Evolutionary conservation across 2,888 invertebrate genomes (phyloP).

Genomic region (Pyrrhia umbra): DNA sequence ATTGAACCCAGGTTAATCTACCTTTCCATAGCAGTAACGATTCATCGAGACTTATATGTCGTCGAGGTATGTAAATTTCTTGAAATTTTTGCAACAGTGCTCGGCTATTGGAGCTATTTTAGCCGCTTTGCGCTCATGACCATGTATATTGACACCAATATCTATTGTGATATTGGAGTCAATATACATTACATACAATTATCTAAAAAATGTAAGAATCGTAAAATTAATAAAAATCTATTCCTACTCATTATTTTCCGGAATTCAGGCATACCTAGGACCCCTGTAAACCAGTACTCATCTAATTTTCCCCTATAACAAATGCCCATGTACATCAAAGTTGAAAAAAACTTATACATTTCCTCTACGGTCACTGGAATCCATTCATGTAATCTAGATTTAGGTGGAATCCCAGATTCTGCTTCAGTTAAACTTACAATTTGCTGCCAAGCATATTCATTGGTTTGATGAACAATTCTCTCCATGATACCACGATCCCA

Average conservation of each 20-base stretch:
- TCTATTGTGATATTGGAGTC: too few relatives aligned
- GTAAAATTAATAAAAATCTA: slow-evolving; percentile 19
- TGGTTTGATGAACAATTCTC: neutral
- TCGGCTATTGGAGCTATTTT: slow-evolving; percentile 3
- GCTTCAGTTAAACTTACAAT: neutral
- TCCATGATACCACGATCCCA: slow-evolving; percentile 6
- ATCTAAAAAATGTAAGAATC: slow-evolving; percentile 22
- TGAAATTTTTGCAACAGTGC: neutral
- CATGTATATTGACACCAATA: neutral
- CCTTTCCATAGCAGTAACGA: slow-evolving; percentile 57
- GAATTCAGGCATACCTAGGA: slow-evolving; percentile 30
- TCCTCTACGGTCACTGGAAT: slow-evolving; percentile 7
- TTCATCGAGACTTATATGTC: slow-evolving; percentile 40
- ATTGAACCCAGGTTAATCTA: slow-evolving; percentile 42
- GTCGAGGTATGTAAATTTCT: slow-evolving; percentile 15
- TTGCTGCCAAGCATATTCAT: slow-evolving; percentile 1
- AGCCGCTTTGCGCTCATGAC: neutral
- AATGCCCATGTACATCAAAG: slow-evolving; percentile 18
- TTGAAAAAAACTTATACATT: slow-evolving; percentile 3
- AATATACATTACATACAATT: too few relatives aligned
- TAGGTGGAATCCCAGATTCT: slow-evolving; percentile 4
- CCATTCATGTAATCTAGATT: slow-evolving; percentile 8
- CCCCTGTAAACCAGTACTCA: slow-evolving; percentile 30
- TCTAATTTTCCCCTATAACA: slow-evolving; percentile 12
- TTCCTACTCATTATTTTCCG: slow-evolving; percentile 19